Evolutionary conservation across 1,140 invertebrate genomes (phyloP).

Genomic region (Euglossa dilemma): DNA sequence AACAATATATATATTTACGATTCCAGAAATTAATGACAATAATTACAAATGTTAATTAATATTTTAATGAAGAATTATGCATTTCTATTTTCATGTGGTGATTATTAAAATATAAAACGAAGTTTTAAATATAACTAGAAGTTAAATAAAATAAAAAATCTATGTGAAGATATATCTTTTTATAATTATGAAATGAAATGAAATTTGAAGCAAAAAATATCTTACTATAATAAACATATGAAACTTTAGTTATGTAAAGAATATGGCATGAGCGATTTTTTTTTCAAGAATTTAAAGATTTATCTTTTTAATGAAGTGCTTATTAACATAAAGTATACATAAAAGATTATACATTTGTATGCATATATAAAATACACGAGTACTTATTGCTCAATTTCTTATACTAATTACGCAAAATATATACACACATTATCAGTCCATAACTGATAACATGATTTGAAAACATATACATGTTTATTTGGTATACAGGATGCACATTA

Average conservation of each 20-base stretch:
- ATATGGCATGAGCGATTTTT: neutral
- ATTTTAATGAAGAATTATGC: too few relatives aligned
- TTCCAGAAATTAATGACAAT: neutral
- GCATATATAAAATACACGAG: constrained; percentile 66
- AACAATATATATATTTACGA: constrained; percentile 18
- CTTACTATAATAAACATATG: neutral
- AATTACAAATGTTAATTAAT: neutral
- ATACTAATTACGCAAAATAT: constrained; percentile 61
- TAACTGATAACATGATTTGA: constrained; percentile 49
- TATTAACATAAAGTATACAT: constrained; percentile 57
- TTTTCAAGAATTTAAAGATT: constrained; percentile 32
- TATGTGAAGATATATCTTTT: neutral
- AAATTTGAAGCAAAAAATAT: neutral
- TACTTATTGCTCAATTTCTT: constrained; percentile 66
- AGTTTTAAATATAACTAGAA: neutral
- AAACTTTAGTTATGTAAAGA: neutral
- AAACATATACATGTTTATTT: constrained; percentile 60
- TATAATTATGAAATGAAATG: constrained; percentile 14
- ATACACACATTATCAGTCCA: constrained; percentile 46
- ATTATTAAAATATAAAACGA: neutral
- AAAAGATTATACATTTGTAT: constrained; percentile 66
- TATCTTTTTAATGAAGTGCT: constrained; percentile 49
- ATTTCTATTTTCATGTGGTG: neutral
- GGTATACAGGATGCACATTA: constrained; percentile 48
- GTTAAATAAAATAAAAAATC: neutral